These are phyloP conservation scores for Drosophila saltans DNA, from an alignment of 1,140 invertebrate species.

Conservation along the genomic window DNA sequence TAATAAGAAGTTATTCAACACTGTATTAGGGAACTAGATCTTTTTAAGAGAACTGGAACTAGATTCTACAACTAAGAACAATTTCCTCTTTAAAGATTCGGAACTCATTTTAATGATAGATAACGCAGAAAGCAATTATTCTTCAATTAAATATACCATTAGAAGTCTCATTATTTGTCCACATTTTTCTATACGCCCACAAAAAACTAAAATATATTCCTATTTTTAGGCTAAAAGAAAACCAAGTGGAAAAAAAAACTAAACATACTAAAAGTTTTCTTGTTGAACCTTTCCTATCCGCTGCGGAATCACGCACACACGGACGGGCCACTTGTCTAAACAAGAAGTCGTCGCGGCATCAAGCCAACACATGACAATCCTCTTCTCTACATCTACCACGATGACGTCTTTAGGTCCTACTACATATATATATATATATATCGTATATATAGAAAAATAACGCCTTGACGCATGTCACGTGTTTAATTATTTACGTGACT, in stretches of 20 bases:
- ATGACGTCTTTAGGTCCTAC: background rate
- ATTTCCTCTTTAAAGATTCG: background rate
- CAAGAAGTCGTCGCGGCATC: conserved; percentile 47
- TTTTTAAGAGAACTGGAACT: too few species aligned
- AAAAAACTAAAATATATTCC: background rate
- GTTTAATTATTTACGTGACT: conserved; percentile 78
- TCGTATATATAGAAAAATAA: conserved; percentile 21
- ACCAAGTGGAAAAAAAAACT: background rate
- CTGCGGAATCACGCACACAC: conserved; percentile 46
- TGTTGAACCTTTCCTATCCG: background rate
- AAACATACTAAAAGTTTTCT: background rate
- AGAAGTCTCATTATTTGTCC: background rate
- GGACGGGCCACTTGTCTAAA: conserved; percentile 39
- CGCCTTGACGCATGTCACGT: conserved; percentile 68
- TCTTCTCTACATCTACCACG: background rate
- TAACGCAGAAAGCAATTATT: background rate
- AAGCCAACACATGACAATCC: conserved; percentile 32
- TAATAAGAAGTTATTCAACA: too few species aligned
- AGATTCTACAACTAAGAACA: too few species aligned
- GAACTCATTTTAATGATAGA: background rate
- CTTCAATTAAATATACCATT: background rate
- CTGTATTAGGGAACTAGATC: too few species aligned
- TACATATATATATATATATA: conserved; percentile 4
- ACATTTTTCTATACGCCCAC: background rate
- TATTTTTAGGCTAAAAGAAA: background rate